These are phyloP conservation scores for Drosophila parvula DNA, from an alignment of 1,140 invertebrate genomes.

Conservation along the genomic window DNA sequence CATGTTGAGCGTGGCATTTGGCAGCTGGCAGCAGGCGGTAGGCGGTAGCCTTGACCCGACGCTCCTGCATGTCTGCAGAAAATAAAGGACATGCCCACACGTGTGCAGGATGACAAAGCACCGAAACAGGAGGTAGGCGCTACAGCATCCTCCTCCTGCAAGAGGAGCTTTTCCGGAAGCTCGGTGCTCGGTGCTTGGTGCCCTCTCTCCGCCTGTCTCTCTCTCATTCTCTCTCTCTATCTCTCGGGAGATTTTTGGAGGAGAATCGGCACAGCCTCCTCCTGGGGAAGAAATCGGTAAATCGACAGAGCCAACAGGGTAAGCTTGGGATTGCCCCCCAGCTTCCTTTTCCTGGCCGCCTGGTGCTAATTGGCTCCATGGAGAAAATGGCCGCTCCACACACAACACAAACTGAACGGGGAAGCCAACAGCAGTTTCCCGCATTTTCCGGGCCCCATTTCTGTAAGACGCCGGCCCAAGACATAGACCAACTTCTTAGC, in stretches of 20 bases:
- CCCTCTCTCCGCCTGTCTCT: background rate
- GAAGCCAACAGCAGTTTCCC: conserved; percentile 14
- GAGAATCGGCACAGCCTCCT: conserved; percentile 38
- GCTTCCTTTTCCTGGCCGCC: conserved; percentile 67
- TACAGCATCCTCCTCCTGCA: conserved; percentile 22
- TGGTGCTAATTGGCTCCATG: conserved; percentile 81
- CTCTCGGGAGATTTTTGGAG: conserved; percentile 25
- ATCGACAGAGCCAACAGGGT: conserved; percentile 17
- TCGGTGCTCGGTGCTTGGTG: background rate
- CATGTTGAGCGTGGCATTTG: conserved; percentile 35
- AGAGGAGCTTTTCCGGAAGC: conserved; percentile 44
- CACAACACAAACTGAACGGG: conserved; percentile 39
- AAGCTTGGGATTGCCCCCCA: conserved; percentile 21
- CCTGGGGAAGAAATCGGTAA: conserved; percentile 51
- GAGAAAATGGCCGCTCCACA: conserved; percentile 81
- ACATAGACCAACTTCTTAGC: conserved; percentile 57
- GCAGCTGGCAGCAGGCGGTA: conserved; percentile 10
- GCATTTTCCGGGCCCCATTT: conserved; percentile 12
- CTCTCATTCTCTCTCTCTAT: background rate
- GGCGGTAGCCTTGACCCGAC: conserved; percentile 40
- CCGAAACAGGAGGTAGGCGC: background rate
- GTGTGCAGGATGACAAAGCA: conserved; percentile 32
- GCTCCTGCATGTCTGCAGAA: conserved; percentile 24
- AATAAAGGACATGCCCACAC: conserved; percentile 28
- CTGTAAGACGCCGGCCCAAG: conserved; percentile 47